phyloP scores from a whole-genome alignment of 2,113 vertebrate genomes.

The Salminus brasiliensis region DNA sequence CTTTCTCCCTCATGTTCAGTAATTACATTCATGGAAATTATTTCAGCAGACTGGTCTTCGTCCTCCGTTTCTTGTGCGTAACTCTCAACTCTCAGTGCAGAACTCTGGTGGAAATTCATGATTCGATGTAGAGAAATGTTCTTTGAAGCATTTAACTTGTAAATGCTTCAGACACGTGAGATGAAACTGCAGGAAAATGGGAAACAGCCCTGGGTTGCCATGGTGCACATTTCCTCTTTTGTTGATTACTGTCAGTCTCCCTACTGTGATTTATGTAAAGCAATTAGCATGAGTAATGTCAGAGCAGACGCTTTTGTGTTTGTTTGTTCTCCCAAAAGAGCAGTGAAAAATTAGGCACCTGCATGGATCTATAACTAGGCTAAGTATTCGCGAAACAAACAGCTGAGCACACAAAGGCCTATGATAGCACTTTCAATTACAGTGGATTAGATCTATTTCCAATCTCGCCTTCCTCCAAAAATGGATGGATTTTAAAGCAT shows the following conservation, averaged over 20 bases:
- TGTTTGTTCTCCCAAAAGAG: conserved; percentile 64
- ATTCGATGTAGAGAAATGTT: conserved; percentile 53
- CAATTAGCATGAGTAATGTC: conserved; percentile 66
- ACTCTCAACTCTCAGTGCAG: conserved; percentile 26
- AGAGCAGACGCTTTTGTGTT: conserved; percentile 60
- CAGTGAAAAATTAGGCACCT: conserved; percentile 64
- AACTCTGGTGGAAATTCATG: conserved; percentile 55
- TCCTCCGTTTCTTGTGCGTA: conserved; percentile 46
- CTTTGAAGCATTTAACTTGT: conserved; percentile 22
- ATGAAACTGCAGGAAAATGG: conserved; percentile 47
- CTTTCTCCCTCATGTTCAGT: conserved; percentile 4
- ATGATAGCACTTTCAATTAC: conserved; percentile 51
- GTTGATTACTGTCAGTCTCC: conserved; percentile 69
- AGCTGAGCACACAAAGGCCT: conserved; percentile 54
- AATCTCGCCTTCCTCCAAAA: conserved; percentile 25
- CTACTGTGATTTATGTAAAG: conserved; percentile 69
- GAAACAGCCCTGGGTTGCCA: conserved; percentile 47
- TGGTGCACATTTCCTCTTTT: conserved; percentile 63
- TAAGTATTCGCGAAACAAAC: conserved; percentile 55
- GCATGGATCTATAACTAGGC: conserved; percentile 57
- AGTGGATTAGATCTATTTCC: conserved; percentile 17
- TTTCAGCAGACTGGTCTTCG: conserved; percentile 57
- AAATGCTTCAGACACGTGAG: conserved; percentile 39
- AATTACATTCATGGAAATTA: conserved; percentile 60
- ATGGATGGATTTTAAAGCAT: background rate